Percentiles rank a stretch among this genome's conserved stretches.
Conservation (phyloP, 2,797 vertebrate genomes). For the Anniella stebbinsi region DNA sequence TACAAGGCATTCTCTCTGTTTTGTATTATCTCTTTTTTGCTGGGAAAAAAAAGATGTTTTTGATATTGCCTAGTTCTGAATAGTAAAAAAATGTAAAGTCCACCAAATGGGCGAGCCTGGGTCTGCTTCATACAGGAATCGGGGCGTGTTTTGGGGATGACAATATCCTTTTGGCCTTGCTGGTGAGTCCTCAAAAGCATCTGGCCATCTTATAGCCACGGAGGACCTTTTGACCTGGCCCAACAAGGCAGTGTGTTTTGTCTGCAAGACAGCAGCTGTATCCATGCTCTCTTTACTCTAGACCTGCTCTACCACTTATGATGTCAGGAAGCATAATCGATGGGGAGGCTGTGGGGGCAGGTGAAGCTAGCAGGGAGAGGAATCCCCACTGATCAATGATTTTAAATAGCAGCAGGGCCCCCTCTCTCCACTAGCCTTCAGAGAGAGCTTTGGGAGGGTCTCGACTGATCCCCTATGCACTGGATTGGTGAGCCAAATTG, state of each 20-base stretch:
- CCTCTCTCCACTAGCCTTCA: no score
- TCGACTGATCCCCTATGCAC: no score
- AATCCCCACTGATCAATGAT: no score
- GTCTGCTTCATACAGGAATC: not conserved
- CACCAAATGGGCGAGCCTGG: constrained; percentile 8
- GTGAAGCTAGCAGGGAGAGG: no score
- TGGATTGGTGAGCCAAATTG: no score
- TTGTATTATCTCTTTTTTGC: constrained; percentile 69
- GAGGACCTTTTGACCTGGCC: not conserved
- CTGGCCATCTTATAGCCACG: not conserved
- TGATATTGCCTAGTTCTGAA: constrained; percentile 67
- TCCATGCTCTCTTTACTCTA: not conserved
- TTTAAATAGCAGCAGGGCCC: no score
- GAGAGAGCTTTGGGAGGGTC: no score
- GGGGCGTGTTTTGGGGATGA: not conserved
- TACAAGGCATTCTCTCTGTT: constrained; percentile 52
- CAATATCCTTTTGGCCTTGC: not conserved
- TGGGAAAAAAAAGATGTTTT: constrained; percentile 63
- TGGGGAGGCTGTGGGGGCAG: no score
- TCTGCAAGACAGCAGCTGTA: fast-evolving
- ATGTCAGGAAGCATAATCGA: no score
- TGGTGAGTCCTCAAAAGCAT: not conserved
- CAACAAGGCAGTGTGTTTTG: not conserved
- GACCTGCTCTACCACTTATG: fast-evolving
- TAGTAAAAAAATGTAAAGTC: constrained; percentile 66